phyloP scores from a whole-genome alignment of 2,888 invertebrate genomes.

The Drosophila paranaensis region DNA sequence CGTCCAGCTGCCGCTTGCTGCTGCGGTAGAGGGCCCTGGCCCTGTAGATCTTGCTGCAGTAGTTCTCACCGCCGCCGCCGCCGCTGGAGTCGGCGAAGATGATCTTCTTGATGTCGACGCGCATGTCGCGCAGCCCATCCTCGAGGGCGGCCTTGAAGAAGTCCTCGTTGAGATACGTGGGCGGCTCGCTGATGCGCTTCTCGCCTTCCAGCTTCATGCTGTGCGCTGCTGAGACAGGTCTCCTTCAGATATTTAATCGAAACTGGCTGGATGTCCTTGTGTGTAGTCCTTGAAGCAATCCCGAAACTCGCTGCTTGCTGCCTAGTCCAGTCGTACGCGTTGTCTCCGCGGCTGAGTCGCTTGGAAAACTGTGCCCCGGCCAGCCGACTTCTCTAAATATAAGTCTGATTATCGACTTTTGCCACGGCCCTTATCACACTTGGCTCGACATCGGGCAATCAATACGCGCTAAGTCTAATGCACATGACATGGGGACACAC shows the following conservation, averaged over 20 bases:
- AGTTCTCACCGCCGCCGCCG: conserved; percentile 83
- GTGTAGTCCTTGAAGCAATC: conserved; percentile 3
- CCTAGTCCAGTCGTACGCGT: not conserved
- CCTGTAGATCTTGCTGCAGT: conserved; percentile 83
- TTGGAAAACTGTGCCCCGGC: conserved; percentile 65
- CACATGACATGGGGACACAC: conserved; percentile 2
- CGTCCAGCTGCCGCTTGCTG: conserved; percentile 75
- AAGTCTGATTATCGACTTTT: conserved; percentile 45
- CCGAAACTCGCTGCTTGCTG: not conserved
- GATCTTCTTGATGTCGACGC: conserved; percentile 80
- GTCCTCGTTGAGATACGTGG: conserved; percentile 80
- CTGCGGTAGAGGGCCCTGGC: conserved; percentile 76
- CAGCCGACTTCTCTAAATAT: conserved; percentile 63
- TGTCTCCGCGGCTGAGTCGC: conserved; percentile 35
- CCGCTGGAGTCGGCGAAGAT: conserved; percentile 76
- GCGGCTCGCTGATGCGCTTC: conserved; percentile 56
- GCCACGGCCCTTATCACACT: conserved; percentile 47
- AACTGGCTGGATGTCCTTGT: not conserved
- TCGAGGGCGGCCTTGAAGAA: conserved; percentile 82
- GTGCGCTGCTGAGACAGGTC: not conserved
- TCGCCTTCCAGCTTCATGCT: conserved; percentile 75
- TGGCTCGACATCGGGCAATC: conserved; percentile 17
- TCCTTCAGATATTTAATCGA: not conserved
- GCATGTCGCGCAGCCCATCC: conserved; percentile 80
- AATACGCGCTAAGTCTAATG: conserved; percentile 29